Percentiles rank a stretch among this genome's conserved stretches.
These are phyloP conservation scores for Episyrphus balteatus DNA, from an alignment of 1,140 invertebrate genomes.

Conservation along the genomic window DNA sequence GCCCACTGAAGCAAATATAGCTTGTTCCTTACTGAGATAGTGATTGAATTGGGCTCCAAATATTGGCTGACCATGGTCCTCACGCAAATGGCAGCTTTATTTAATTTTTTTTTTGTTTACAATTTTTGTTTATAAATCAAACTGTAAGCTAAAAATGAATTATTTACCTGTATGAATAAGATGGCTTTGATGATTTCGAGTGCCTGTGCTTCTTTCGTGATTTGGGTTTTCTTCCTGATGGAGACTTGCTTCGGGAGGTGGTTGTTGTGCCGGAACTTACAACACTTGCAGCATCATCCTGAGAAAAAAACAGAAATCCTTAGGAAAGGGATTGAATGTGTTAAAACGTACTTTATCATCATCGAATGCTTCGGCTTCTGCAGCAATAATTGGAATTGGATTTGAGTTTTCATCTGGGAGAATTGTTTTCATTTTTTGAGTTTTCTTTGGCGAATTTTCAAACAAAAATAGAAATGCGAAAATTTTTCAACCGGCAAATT, in stretches of 20 bases:
- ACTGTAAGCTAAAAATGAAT: background rate
- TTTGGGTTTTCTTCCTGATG: slow-evolving; percentile 59
- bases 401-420: no score
- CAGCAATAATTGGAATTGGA: no score
- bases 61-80: slow-evolving; percentile 86
- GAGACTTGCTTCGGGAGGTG: slow-evolving; percentile 78
- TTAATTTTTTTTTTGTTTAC: background rate
- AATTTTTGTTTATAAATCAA: background rate
- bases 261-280: slow-evolving; percentile 75
- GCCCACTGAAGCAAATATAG: slow-evolving; percentile 88
- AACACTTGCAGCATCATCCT: slow-evolving; percentile 72
- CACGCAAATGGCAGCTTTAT: slow-evolving; percentile 65
- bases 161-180: slow-evolving; percentile 66
- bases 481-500: no score
- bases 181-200: slow-evolving; percentile 54
- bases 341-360: no score
- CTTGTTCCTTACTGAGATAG: slow-evolving; percentile 70
- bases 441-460: no score
- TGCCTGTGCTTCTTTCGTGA: slow-evolving; percentile 52
- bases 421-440: no score
- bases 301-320: slow-evolving; percentile 4
- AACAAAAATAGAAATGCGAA: no score
- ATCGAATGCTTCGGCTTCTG: no score
- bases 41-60: slow-evolving; percentile 94
- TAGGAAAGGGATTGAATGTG: no score